Evolutionary conservation across 2,113 vertebrate species (phyloP), one percentile per base, ranked within the genome.

Genomic region (Phoxinus phoxinus): DNA sequence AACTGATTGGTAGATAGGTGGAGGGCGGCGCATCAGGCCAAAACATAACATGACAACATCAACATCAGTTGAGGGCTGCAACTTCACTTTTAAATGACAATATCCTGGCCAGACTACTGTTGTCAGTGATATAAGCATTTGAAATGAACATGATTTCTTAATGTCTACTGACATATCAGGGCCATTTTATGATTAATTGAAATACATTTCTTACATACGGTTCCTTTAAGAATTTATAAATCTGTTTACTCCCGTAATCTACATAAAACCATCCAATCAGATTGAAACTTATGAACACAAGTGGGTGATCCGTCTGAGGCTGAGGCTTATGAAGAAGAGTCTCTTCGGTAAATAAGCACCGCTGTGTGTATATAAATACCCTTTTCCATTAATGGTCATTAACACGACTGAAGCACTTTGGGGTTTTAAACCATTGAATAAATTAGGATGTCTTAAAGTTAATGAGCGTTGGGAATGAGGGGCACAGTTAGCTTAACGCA

Each of bases 341-440:
- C 1, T 67, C 17, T 51, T 12, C 1, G 4, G 9, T 80, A 44
- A 67, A 67, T 65, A 67, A 32, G 41, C 19, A 17, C 27, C 15
- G 10, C 74, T 21, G 46, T 53, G 48, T 53, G 25, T 23, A 23
- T 32, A 4, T 65, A 65, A 67, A 27, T 32, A 9, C 41, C 30
- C 10, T 32, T 10, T 48, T 30, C 6, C 37, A 46, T 81, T 46
- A 46, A 63, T 65, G 21, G 37, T 65, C 37, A 81, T 81, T 81
- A 46, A 48, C n/a, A 63, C 1, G 5, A 63, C 56, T 41, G n/a
- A 44, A 10, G 35, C 53, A 78, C 27, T 75, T 73, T 65, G 19
- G 72, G 37, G 35, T 80, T 63, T 67, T 67, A 67, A 69, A 63
- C 61, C 19, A 35, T 23, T 67, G 63, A 67, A 85, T 77, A 79